phyloP scores from a whole-genome alignment of 2,888 invertebrate species.

The Ypsolopha scabrella region DNA sequence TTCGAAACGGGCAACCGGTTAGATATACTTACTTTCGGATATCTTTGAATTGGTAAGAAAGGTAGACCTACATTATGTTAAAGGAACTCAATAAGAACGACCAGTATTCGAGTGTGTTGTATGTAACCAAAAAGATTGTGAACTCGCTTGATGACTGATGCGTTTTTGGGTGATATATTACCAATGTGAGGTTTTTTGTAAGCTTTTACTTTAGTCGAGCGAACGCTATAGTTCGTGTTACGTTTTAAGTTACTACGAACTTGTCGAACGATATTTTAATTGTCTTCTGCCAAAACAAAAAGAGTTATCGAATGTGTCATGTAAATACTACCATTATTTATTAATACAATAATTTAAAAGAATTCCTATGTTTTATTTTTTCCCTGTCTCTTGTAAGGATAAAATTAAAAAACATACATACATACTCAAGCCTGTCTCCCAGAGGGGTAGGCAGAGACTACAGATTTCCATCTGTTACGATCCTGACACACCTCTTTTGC shows the following conservation, averaged over 20 bases:
- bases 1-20: too few species aligned
- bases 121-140: slow-evolving; percentile 43
- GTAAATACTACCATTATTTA: slow-evolving; percentile 72
- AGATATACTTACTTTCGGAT: too few species aligned
- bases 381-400: not conserved
- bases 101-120: slow-evolving; percentile 50
- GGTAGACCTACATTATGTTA: not conserved
- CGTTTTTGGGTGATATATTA: slow-evolving; percentile 11
- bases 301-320: slow-evolving; percentile 68
- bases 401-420: not conserved
- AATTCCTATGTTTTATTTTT: slow-evolving; percentile 38
- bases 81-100: slow-evolving; percentile 52
- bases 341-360: slow-evolving; percentile 70
- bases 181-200: slow-evolving; percentile 40
- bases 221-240: slow-evolving; percentile 16
- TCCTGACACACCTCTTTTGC: too few species aligned
- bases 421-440: not conserved
- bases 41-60: too few species aligned
- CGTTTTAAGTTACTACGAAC: slow-evolving; percentile 37
- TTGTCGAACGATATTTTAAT: slow-evolving; percentile 58
- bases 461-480: too few species aligned
- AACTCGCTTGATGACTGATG: slow-evolving; percentile 15
- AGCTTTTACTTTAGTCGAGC: slow-evolving; percentile 13
- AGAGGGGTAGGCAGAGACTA: not conserved
- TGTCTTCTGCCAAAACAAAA: slow-evolving; percentile 70